A percentile compares a stretch with the other conserved stretches of the same genome.
phyloP scores from a whole-genome alignment of 2,113 vertebrate genomes.

The Sceloporus undulatus region DNA sequence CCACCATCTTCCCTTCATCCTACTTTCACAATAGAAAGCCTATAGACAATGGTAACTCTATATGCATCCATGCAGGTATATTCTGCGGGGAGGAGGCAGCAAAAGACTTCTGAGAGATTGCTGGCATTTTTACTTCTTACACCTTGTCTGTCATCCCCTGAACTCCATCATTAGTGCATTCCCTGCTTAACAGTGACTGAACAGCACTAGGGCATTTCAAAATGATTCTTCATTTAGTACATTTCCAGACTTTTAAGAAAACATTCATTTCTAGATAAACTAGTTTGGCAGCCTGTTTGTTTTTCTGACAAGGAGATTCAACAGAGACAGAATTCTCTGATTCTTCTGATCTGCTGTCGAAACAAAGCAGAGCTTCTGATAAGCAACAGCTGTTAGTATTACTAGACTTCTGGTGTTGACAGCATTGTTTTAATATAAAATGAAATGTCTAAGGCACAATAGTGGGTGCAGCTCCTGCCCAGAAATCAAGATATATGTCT shows the following conservation, averaged over 20 bases:
- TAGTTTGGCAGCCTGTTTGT: conserved; percentile 61
- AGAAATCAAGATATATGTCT: conserved; percentile 32
- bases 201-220: conserved; percentile 1
- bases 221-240: conserved; percentile 62
- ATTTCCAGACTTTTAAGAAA: conserved; percentile 66
- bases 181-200: neutral
- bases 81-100: too few species aligned
- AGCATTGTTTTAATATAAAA: conserved; percentile 28
- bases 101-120: too few species aligned
- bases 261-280: conserved; percentile 67
- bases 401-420: neutral
- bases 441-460: conserved; percentile 25
- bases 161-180: neutral
- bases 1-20: too few species aligned
- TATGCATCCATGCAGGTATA: too few species aligned
- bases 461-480: neutral
- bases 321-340: conserved; percentile 36
- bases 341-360: conserved; percentile 48
- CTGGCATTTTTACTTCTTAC: too few species aligned
- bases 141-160: too few species aligned
- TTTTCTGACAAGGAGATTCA: conserved; percentile 61
- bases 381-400: conserved; percentile 45
- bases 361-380: conserved; percentile 53
- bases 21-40: too few species aligned
- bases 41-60: too few species aligned